These are phyloP conservation scores for Argyra leucocephala DNA, from an alignment of 2,888 invertebrate genomes.

Conservation along the genomic window DNA sequence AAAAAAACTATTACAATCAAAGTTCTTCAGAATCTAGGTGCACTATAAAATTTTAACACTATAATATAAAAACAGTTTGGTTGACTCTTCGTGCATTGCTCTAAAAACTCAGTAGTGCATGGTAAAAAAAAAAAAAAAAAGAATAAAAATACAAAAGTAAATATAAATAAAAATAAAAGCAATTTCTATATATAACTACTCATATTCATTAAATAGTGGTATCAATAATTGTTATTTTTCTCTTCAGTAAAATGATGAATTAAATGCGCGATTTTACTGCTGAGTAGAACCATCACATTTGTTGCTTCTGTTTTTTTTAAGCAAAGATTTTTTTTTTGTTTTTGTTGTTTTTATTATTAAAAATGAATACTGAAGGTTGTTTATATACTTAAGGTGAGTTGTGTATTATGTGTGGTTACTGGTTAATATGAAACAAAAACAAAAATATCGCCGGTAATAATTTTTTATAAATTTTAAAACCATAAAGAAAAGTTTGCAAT, in stretches of 20 bases:
- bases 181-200: no score
- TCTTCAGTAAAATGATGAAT: neutral
- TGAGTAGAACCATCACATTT: no score
- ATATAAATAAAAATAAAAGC: no score
- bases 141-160: neutral
- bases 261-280: neutral
- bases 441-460: neutral
- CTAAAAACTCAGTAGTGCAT: slow-evolving; percentile 29
- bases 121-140: slow-evolving; percentile 22
- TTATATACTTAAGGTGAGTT: no score
- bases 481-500: neutral
- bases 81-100: slow-evolving; percentile 23
- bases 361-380: neutral
- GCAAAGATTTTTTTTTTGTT: neutral
- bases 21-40: no score
- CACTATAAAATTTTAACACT: no score
- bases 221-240: neutral
- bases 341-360: neutral
- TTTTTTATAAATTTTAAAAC: neutral
- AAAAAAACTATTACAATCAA: no score
- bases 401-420: no score
- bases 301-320: no score
- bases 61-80: no score
- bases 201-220: no score
- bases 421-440: no score